Base-by-base conservation (phyloP, 2,797 vertebrate species). In the Sebastes diploproa region DNA sequence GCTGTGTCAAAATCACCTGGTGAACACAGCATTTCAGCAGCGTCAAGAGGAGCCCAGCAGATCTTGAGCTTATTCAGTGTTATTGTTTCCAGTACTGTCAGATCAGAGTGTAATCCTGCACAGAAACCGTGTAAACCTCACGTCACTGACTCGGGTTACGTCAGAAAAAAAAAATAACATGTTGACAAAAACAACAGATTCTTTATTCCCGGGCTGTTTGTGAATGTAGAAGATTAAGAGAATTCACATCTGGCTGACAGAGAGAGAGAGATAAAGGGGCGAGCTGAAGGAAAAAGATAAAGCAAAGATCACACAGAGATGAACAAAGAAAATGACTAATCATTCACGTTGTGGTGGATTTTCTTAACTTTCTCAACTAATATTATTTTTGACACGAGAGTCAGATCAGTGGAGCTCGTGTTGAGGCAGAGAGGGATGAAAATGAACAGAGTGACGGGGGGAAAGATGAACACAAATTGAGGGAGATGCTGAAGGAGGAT, bases 231-330 rank as follows among this genome's bases (percentile, higher is more conserved):
- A 83, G 81, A 88, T 91, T 87, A 84, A 60, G 67, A 68, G 54
- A 29, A 64, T 62, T 69, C 64, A 81, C 91, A 92, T 88, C 82
- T 88, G 89, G 75, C 76, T 72, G 70, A 69, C 12, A 46, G 27
- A 38, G 36, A 38, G 36, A 38, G 36, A 60, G 54, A 80, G 30
- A 72, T 18, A 52, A 50, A 6, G 59, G 62, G 36, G 29, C 23
- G 61, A 67, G 64, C 67, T 75, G 38, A 73, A 72, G 56, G 22
- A 42, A n/a, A 62, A 46, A 64, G 16, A 52, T 13, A 52, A 52
- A 6, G 42, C 42, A 52, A 2, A 52, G 50, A n/a, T 52, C 52
- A 50, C 52, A 64, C 4, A 81, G 23, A 25, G 8, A 77, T 0
- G 6, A 18, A 72, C 16, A 12, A 66, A 18, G 20, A 52, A 52